Percentiles rank a stretch among this genome's conserved stretches.
Evolutionary conservation across 2,888 invertebrate genomes (phyloP).

Genomic region (Athalia cordata): DNA sequence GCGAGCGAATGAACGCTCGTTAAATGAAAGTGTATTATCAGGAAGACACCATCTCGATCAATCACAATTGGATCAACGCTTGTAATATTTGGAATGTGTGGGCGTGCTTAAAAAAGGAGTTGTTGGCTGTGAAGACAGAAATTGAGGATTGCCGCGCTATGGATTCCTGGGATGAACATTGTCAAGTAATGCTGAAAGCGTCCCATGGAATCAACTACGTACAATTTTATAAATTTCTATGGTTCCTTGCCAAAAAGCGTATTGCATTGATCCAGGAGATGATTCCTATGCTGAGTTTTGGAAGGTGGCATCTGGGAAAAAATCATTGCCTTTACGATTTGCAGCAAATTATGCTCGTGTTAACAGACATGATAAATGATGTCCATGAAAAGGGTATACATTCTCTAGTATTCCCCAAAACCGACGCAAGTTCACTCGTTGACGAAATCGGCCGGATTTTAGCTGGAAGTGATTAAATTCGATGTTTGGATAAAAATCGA

Average conservation of each 20-base stretch:
- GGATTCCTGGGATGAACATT: conserved; percentile 84
- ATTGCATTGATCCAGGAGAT: conserved; percentile 73
- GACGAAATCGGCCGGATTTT: conserved; percentile 8
- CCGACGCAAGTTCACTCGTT: conserved; percentile 36
- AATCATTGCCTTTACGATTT: conserved; percentile 76
- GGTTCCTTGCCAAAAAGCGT: conserved; percentile 79
- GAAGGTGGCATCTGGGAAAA: conserved; percentile 71
- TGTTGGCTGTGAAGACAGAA: conserved; percentile 84
- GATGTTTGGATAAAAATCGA: too few relatives aligned
- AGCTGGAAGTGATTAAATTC: background rate
- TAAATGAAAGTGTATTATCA: conserved; percentile 59
- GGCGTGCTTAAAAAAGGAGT: conserved; percentile 79
- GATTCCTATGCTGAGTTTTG: conserved; percentile 65
- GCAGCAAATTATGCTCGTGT: conserved; percentile 70
- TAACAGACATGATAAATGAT: conserved; percentile 72
- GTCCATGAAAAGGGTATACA: conserved; percentile 59
- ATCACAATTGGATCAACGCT: conserved; percentile 98
- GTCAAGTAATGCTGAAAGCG: conserved; percentile 87
- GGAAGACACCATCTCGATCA: conserved; percentile 95
- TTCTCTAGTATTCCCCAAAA: conserved; percentile 46
- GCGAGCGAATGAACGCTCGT: conserved; percentile 6
- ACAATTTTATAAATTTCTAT: conserved; percentile 81
- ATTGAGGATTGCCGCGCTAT: conserved; percentile 86
- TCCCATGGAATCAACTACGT: conserved; percentile 86
- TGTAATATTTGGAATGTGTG: conserved; percentile 88